A percentile compares a stretch with the other conserved stretches of the same genome.
Evolutionary conservation across 2,888 invertebrate species (phyloP).

Genomic region (Orchesellides sinensis): DNA sequence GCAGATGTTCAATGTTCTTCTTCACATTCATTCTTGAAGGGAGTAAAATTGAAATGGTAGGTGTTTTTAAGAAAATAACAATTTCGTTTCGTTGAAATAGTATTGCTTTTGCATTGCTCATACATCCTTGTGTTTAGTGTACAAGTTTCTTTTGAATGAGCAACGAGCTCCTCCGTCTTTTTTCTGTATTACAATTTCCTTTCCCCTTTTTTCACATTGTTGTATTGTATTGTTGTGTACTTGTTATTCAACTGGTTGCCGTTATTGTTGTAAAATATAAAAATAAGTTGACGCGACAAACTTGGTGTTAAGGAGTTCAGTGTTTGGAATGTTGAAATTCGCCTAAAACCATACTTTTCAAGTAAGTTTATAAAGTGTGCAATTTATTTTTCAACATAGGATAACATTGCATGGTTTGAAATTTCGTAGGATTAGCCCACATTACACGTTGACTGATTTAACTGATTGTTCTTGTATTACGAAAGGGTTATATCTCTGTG

Average conservation of each 20-base stretch:
- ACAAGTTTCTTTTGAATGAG: slow-evolving; percentile 33
- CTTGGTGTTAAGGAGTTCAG: no score
- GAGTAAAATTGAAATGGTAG: slow-evolving; percentile 16
- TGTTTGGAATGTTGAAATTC: no score
- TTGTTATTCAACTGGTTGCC: slow-evolving; percentile 49
- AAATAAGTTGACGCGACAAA: no score
- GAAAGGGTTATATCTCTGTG: no score
- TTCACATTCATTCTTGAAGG: no score
- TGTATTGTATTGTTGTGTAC: slow-evolving; percentile 33
- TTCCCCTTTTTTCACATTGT: slow-evolving; percentile 27
- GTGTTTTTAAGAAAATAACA: neutral
- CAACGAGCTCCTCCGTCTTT: neutral
- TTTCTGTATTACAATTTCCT: neutral
- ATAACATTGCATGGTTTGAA: no score
- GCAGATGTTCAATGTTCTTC: slow-evolving; percentile 48
- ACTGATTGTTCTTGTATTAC: slow-evolving; percentile 5
- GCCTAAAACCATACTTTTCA: no score
- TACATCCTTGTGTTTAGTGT: slow-evolving; percentile 9
- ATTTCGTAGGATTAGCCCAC: no score
- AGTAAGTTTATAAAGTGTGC: no score
- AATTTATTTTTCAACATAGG: no score
- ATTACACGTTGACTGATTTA: slow-evolving; percentile 12
- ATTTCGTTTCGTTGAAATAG: no score
- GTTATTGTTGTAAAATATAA: slow-evolving; percentile 39
- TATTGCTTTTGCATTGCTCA: no score